Evolutionary conservation across 2,888 invertebrate genomes (phyloP).

Genomic region (Hydrotaea diabolus): DNA sequence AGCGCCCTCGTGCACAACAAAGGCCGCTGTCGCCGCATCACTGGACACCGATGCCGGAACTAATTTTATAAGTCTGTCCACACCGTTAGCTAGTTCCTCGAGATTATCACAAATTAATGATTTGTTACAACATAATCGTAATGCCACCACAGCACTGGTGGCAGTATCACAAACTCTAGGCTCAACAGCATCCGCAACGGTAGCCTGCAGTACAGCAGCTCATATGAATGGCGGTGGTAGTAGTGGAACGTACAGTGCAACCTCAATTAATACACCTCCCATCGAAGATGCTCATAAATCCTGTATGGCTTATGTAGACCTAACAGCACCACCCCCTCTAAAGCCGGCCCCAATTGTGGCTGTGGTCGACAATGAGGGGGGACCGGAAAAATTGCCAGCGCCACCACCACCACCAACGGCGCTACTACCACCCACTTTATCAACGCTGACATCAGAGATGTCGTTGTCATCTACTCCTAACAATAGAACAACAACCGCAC

Average conservation of each 20-base stretch:
- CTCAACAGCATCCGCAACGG: conserved; percentile 10
- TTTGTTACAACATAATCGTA: conserved; percentile 79
- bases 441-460: background rate
- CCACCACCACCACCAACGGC: conserved; percentile 36
- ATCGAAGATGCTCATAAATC: conserved; percentile 63
- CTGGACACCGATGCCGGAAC: conserved; percentile 69
- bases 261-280: conserved; percentile 35
- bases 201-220: background rate
- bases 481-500: conserved; percentile 7
- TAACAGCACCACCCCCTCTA: conserved; percentile 68
- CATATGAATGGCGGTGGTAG: background rate
- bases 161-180: conserved; percentile 72
- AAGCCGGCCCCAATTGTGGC: conserved; percentile 71
- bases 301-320: conserved; percentile 71
- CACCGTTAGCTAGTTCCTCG: conserved; percentile 77
- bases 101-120: conserved; percentile 79
- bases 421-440: background rate
- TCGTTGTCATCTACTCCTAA: background rate
- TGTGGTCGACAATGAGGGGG: conserved; percentile 62
- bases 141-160: conserved; percentile 76
- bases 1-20: conserved; percentile 68
- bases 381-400: conserved; percentile 42
- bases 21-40: conserved; percentile 51
- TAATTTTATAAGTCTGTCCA: conserved; percentile 76
- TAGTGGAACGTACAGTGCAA: background rate